Base-by-base conservation (phyloP, 2,888 invertebrate species). In the Amphipyra berbera region DNA sequence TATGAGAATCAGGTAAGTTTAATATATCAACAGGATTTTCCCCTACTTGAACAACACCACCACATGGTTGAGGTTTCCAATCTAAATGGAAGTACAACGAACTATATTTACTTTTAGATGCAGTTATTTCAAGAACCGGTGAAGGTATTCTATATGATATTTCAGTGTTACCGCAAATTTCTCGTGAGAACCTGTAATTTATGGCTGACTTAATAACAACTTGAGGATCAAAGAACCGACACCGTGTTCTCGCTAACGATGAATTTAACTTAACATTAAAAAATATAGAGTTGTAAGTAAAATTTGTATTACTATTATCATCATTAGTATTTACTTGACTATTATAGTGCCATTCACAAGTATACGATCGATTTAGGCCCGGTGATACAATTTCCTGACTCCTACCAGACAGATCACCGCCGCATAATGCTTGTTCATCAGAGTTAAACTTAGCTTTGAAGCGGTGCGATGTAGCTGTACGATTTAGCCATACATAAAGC, bases 381-480 rank as follows among this genome's bases (percentile, higher is more conserved):
- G 92, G 92, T 33, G 92, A 90, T 12, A 57, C 48, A 14, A 95
- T 62, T 60, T 84, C 78, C 13, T 92, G 91, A 59, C 57, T 82
- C 8, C 74, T 55, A 2, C 87, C 90, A 35, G 59, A 79, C 30
- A 94, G 67, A 35, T 80, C 71, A 56, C 90, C 93, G 4, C 95
- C 95, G 69, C 95, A 95, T 42, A 93, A 55, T 7, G 88, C 83
- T 61, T 95, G 93, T 76, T 96, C 95, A 54, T 96, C 90, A 0
- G 97, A 96, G 12, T 92, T 94, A 85, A 96, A 98, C 50, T 91
- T 95, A 0, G 97, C 95, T 88, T 96, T 96, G 83, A 98, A 97
- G 13, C 98, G 97, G 61, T 96, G 95, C 64, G 95, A 95, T 12
- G 89, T 90, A 13, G 86, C 82, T 1, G 85, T 79, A 4, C 90